A percentile compares a stretch with the other conserved stretches of the same genome.
Conservation (phyloP, 2,797 vertebrate genomes). For the Cynodonichthys magdalenae region DNA sequence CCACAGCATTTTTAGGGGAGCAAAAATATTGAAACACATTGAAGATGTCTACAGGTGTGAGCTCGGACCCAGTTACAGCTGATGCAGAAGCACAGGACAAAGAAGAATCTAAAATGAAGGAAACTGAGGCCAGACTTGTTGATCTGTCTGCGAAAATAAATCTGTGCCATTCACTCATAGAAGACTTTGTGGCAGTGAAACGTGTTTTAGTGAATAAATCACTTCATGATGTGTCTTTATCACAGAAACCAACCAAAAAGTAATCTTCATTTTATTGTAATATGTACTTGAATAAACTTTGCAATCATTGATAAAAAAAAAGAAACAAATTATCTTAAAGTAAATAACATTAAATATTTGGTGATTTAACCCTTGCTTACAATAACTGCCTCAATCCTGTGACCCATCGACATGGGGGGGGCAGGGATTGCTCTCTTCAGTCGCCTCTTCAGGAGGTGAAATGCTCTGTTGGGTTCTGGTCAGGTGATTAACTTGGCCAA, state of each 20-base stretch:
- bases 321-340: no score
- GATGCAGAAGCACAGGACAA: neutral
- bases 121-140: conserved; percentile 62
- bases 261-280: neutral
- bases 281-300: conserved; percentile 33
- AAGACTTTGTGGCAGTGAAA: conserved; percentile 69
- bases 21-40: no score
- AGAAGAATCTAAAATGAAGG: conserved; percentile 39
- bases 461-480: no score
- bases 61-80: conserved; percentile 23
- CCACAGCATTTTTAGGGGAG: no score
- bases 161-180: conserved; percentile 72
- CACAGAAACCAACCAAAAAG: conserved; percentile 37
- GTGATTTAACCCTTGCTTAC: no score
- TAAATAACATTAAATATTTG: no score
- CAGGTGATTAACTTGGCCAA: no score
- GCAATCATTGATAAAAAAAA: no score
- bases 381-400: no score
- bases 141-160: conserved; percentile 69
- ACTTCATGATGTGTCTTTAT: conserved; percentile 43
- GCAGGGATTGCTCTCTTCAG: no score
- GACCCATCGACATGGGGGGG: no score
- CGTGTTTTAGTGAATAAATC: conserved; percentile 53
- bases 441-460: no score
- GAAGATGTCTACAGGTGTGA: conserved; percentile 35